These are phyloP conservation scores for Crotalus viridis DNA, from an alignment of 2,113 vertebrate genomes.

Conservation along the genomic window DNA sequence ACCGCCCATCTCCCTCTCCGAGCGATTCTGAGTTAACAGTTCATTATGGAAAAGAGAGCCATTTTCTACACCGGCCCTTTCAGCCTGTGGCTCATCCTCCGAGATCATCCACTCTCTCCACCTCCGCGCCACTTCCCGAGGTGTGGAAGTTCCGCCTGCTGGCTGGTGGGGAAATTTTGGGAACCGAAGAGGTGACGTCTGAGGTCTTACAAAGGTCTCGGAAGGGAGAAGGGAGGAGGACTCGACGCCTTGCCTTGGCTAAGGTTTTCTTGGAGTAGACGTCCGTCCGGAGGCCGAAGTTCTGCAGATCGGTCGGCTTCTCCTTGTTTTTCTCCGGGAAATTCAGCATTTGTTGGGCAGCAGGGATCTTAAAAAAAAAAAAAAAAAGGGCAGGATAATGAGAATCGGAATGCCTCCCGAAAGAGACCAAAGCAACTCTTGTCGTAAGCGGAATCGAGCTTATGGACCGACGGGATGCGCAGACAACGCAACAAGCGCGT, in stretches of 20 bases:
- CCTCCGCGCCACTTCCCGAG: no score
- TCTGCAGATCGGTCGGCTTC: slow-evolving; percentile 90
- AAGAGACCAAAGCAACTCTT: no score
- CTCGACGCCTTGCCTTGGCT: slow-evolving; percentile 77
- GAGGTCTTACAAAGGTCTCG: no score
- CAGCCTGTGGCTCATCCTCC: neutral
- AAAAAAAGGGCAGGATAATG: neutral
- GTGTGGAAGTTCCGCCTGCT: no score
- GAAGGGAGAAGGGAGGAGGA: neutral
- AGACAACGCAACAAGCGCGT: no score
- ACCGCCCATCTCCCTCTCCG: neutral
- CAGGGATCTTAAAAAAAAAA: slow-evolving; percentile 76
- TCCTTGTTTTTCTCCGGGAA: slow-evolving; percentile 93
- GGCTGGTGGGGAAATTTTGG: no score
- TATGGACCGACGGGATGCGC: no score
- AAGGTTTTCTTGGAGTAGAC: slow-evolving; percentile 91
- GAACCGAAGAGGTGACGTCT: no score
- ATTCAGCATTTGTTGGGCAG: slow-evolving; percentile 90
- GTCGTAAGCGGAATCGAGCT: no score
- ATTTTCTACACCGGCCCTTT: neutral
- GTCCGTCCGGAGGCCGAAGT: slow-evolving; percentile 92
- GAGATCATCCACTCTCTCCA: no score
- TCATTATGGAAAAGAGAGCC: neutral
- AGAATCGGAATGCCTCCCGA: no score
- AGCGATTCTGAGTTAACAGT: neutral